These are phyloP conservation scores for Aphelenchoides fujianensis DNA, from an alignment of 1,140 invertebrate genomes.

Conservation along the genomic window DNA sequence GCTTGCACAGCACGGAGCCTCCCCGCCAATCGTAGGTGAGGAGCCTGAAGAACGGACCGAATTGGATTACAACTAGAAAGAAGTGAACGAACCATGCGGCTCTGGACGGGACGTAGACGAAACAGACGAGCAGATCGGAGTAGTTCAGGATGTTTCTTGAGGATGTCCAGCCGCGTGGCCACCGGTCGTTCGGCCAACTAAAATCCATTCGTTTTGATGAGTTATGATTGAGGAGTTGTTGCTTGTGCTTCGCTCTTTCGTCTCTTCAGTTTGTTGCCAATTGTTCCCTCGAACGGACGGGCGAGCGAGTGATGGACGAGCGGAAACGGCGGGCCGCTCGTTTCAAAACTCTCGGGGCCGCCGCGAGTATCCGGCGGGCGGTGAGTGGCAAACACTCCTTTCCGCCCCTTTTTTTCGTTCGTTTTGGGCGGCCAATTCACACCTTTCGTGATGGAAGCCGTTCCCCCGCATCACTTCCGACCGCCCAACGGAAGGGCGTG, in stretches of 20 bases:
- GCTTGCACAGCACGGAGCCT: slow-evolving; percentile 55
- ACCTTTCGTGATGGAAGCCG: no score
- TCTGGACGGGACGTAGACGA: slow-evolving; percentile 58
- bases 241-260: background rate
- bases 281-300: background rate
- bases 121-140: slow-evolving; percentile 57
- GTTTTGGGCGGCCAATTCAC: no score
- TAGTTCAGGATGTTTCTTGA: slow-evolving; percentile 60
- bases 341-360: no score
- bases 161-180: slow-evolving; percentile 54
- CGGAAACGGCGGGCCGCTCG: background rate
- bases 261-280: background rate
- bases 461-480: no score
- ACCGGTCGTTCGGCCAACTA: slow-evolving; percentile 55
- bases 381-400: no score
- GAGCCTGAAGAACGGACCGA: no score
- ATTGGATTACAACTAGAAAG: no score
- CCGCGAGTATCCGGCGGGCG: no score
- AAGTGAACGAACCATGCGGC: slow-evolving; percentile 57
- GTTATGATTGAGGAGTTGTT: background rate
- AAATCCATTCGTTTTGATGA: slow-evolving; percentile 28
- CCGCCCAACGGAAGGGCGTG: no score
- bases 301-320: background rate
- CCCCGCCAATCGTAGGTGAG: slow-evolving; percentile 58
- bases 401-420: no score